Evolutionary conservation across 2,113 vertebrate species (phyloP), one percentile per base, ranked within the genome.

Genomic region (Carassius carassius): DNA sequence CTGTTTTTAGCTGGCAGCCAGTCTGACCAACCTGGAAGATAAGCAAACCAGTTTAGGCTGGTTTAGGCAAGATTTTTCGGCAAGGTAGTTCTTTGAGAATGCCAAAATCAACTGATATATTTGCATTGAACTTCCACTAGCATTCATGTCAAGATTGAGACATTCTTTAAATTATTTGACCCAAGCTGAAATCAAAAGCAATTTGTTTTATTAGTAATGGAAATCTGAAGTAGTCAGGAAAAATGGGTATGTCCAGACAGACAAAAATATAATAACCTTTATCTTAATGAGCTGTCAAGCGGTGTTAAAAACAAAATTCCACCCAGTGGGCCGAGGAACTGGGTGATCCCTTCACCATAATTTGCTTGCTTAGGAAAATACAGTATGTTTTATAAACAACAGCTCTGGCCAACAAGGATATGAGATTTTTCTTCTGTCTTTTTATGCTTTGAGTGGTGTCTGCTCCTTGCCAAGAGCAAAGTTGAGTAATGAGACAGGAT

Each of bases 381-480:
- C 37, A 25, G 17, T 44, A 85, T 78, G 75, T 63, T 77, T 29
- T 49, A 82, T 70, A 86, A 74, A 84, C 81, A 84, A 29, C 25
- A 51, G 44, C 37, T 32, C 62, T 49, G 14, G 83, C 37, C 86
- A 74, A 62, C 74, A 73, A 84, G 82, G 77, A 84, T 76, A 65
- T 81, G 41, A 84, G 65, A 37, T 74, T 35, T 84, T 49, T 62
- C 60, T 44, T 9, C 7, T 32, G 25, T 47, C 41, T 67, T 77
- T 81, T 69, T 62, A 77, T 80, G 56, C 56, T 76, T 70, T 70
- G n/a, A 84, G 79, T 44, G 44, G 47, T 21, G 82, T 89, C 73
- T 51, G 73, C 73, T 67, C 81, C 74, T 65, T 87, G 65, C 72
- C 77, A 86, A 87, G 41, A 85, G 83, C 47, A 77, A 77, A 85